These are phyloP conservation scores for Lindbergichthys nudifrons DNA, from an alignment of 2,797 vertebrate genomes.

Conservation along the genomic window DNA sequence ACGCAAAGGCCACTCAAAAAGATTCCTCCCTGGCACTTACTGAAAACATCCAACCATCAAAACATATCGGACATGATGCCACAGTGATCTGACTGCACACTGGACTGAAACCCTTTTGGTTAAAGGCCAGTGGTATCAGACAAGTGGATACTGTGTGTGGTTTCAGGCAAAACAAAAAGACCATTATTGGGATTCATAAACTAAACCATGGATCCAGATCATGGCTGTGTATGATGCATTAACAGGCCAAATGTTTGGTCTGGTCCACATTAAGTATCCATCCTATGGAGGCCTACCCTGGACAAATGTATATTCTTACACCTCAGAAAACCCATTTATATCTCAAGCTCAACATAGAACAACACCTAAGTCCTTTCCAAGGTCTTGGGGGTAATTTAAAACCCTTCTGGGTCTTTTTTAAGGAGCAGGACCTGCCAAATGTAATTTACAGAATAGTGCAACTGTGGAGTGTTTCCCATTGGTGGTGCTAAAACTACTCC, in stretches of 20 bases:
- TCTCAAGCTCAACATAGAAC: not conserved
- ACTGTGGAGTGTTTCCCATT: constrained; percentile 53
- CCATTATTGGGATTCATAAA: constrained; percentile 11
- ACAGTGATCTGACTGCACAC: constrained; percentile 47
- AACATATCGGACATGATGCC: constrained; percentile 49
- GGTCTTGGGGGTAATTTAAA: constrained; percentile 13
- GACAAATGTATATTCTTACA: not conserved
- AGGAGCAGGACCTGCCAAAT: constrained; percentile 10
- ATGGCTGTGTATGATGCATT: not conserved
- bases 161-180: constrained; percentile 1
- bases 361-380: not conserved
- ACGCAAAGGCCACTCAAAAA: constrained; percentile 50
- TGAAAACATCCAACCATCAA: constrained; percentile 38
- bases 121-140: not conserved
- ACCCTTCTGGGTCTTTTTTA: not conserved
- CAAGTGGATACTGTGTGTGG: not conserved
- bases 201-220: constrained; percentile 8
- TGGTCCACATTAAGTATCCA: constrained; percentile 4
- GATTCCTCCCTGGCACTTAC: constrained; percentile 11
- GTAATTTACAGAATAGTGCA: constrained; percentile 35
- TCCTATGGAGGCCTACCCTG: constrained; percentile 5
- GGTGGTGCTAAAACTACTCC: constrained; percentile 59
- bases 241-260: constrained; percentile 10
- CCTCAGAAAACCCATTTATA: not conserved
- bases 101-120: not conserved